Evolutionary conservation across 2,797 vertebrate species (phyloP).

Genomic region (Enteromius anoplus): DNA sequence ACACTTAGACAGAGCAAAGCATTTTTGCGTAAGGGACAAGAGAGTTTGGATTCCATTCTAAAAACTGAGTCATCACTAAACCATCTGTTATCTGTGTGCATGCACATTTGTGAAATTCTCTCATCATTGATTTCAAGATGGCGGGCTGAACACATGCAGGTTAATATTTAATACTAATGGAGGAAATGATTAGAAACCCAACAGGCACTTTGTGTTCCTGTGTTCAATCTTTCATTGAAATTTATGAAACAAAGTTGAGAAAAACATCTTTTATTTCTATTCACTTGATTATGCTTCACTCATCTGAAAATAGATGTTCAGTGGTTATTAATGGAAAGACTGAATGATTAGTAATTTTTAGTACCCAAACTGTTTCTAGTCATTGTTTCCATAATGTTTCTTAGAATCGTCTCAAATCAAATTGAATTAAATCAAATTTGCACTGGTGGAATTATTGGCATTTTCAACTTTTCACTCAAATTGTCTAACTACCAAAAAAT

Average conservation of each 20-base stretch:
- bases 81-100: conserved; percentile 53
- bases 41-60: conserved; percentile 41
- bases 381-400: background rate
- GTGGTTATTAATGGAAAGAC: background rate
- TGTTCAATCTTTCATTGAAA: background rate
- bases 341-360: background rate
- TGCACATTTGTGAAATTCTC: conserved; percentile 20
- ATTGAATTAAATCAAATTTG: no score
- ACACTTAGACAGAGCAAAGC: conserved; percentile 14
- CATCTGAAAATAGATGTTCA: background rate
- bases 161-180: conserved; percentile 55
- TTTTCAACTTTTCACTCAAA: background rate
- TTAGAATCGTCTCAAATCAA: no score
- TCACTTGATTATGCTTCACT: background rate
- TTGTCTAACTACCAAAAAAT: background rate
- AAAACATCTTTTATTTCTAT: background rate
- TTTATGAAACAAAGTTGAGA: conserved; percentile 29
- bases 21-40: conserved; percentile 32
- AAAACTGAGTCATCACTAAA: conserved; percentile 50
- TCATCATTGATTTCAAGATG: conserved; percentile 43
- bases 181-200: conserved; percentile 40
- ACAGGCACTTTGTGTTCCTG: conserved; percentile 31
- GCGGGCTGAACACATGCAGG: conserved; percentile 35
- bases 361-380: background rate
- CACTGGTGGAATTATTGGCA: background rate